phyloP scores from a whole-genome alignment of 2,888 invertebrate genomes.

The Helicoverpa assulta region DNA sequence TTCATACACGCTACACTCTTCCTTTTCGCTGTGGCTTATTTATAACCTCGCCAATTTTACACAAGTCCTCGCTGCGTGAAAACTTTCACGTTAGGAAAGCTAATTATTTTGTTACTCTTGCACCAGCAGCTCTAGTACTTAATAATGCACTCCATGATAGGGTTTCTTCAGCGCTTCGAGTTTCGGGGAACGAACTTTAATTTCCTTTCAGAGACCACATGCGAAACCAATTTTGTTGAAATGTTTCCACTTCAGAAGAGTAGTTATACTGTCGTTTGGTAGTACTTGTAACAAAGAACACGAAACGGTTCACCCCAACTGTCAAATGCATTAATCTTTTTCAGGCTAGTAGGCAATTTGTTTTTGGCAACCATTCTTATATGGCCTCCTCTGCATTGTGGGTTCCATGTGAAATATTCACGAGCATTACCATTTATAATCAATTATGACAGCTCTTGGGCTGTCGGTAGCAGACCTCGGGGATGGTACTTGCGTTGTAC shows the following conservation, averaged over 20 bases:
- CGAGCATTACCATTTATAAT: slow-evolving; percentile 34
- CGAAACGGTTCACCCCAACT: slow-evolving; percentile 32
- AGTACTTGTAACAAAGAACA: slow-evolving; percentile 35
- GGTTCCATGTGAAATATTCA: slow-evolving; percentile 27
- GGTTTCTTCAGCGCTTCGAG: slow-evolving; percentile 58
- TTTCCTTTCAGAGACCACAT: slow-evolving; percentile 57
- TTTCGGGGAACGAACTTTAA: slow-evolving; percentile 61
- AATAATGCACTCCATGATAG: slow-evolving; percentile 27
- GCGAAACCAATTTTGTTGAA: slow-evolving; percentile 38
- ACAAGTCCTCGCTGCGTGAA: slow-evolving; percentile 41
- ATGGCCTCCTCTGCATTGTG: slow-evolving; percentile 33
- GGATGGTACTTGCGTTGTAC: slow-evolving; percentile 50
- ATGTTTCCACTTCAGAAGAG: slow-evolving; percentile 24
- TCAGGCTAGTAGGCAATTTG: slow-evolving; percentile 43
- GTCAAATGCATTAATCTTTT: slow-evolving; percentile 51
- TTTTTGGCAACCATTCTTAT: slow-evolving; percentile 48
- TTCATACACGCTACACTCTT: slow-evolving; percentile 67
- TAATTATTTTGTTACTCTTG: slow-evolving; percentile 24
- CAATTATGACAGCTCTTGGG: slow-evolving; percentile 51
- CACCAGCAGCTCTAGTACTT: slow-evolving; percentile 34
- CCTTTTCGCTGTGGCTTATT: slow-evolving; percentile 47
- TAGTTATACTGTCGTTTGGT: slow-evolving; percentile 7
- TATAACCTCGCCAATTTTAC: slow-evolving; percentile 52
- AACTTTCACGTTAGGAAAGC: slow-evolving; percentile 29
- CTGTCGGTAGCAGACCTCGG: slow-evolving; percentile 42